Conservation (phyloP, 2,888 invertebrate genomes). For the Cecidostiba fungosa region DNA sequence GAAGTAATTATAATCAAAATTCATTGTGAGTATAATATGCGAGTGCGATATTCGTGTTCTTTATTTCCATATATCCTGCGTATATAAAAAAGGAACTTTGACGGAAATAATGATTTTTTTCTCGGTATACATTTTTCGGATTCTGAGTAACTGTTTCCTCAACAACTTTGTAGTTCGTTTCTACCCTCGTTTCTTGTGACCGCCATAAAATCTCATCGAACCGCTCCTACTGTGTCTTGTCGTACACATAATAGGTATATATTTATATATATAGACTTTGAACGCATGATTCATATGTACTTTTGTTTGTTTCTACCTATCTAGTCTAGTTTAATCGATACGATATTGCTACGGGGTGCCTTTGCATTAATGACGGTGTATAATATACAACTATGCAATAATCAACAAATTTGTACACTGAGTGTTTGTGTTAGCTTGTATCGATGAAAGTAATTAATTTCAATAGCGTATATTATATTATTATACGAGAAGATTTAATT, state of each 20-base stretch:
- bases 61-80: neutral
- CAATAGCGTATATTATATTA: neutral
- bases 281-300: conserved; percentile 43
- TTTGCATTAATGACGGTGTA: conserved; percentile 61
- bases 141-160: conserved; percentile 52
- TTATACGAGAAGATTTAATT: neutral
- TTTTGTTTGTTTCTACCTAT: conserved; percentile 52
- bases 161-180: conserved; percentile 29
- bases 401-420: conserved; percentile 70
- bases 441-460: neutral
- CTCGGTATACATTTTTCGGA: neutral
- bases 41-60: neutral
- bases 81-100: conserved; percentile 54
- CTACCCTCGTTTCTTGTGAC: neutral
- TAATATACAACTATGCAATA: conserved; percentile 71
- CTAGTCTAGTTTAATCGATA: conserved; percentile 51
- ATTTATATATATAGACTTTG: conserved; percentile 46
- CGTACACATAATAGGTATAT: conserved; percentile 50
- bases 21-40: neutral
- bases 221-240: conserved; percentile 38
- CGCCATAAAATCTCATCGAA: conserved; percentile 25
- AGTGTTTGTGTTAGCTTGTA: conserved; percentile 44
- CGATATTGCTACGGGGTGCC: conserved; percentile 56
- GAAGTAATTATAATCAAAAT: neutral
- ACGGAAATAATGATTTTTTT: conserved; percentile 40